Conservation (phyloP, 2,113 vertebrate species). For the Nothocercus nigrocapillus region DNA sequence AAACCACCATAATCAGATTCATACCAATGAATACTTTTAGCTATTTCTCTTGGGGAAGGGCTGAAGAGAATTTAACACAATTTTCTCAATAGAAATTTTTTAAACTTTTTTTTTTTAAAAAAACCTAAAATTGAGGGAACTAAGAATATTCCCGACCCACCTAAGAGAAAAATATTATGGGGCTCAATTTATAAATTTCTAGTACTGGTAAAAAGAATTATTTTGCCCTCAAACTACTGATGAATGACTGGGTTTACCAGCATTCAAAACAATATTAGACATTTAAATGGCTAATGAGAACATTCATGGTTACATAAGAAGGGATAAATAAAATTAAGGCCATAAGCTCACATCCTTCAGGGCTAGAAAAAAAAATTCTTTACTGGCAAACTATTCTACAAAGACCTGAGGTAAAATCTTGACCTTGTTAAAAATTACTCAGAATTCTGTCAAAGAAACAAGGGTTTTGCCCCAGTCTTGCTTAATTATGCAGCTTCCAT, state of each 20-base stretch:
- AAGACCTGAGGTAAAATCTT: constrained; percentile 51
- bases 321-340: constrained; percentile 52
- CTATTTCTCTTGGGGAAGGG: neutral
- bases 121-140: neutral
- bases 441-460: constrained; percentile 15
- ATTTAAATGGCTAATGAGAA: constrained; percentile 37
- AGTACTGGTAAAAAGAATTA: neutral
- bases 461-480: neutral
- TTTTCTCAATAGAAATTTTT: neutral
- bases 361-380: neutral
- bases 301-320: constrained; percentile 7
- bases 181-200: neutral
- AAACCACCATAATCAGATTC: neutral
- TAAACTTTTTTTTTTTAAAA: neutral
- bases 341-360: constrained; percentile 18
- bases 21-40: neutral
- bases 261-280: constrained; percentile 42
- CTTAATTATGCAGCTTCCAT: constrained; percentile 20
- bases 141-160: neutral
- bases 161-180: neutral
- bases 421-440: constrained; percentile 38
- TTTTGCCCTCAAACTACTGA: constrained; percentile 33
- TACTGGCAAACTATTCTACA: constrained; percentile 3
- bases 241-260: constrained; percentile 9
- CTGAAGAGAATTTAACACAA: neutral